Evolutionary conservation across 2,113 vertebrate species (phyloP).

Genomic region (Edolisoma coerulescens): DNA sequence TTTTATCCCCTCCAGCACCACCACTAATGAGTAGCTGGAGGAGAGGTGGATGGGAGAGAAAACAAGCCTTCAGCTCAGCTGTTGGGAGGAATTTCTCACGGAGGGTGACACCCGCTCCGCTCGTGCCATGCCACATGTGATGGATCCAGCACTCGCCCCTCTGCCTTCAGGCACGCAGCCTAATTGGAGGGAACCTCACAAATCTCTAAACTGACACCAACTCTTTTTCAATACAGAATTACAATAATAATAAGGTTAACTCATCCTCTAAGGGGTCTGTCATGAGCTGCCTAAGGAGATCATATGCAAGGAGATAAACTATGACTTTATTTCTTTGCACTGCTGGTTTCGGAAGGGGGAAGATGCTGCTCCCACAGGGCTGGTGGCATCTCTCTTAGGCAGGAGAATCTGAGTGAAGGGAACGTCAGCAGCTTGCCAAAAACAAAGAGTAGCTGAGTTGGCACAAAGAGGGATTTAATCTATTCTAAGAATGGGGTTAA

Average conservation of each 20-base stretch:
- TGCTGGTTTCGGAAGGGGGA: background rate
- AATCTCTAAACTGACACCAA: background rate
- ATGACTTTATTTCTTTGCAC: background rate
- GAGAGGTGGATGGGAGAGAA: background rate
- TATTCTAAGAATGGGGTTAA: background rate
- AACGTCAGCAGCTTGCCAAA: background rate
- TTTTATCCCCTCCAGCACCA: background rate
- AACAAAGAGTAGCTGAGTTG: conserved; percentile 5
- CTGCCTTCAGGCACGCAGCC: background rate
- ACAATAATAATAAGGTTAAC: conserved; percentile 33
- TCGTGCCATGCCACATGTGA: fast-evolving
- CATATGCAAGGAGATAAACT: background rate
- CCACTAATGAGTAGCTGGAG: background rate
- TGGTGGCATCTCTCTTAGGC: background rate
- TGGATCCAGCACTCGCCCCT: background rate
- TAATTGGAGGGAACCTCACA: conserved; percentile 15
- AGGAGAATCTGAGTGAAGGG: background rate
- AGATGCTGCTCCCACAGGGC: background rate
- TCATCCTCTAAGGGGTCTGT: conserved; percentile 4
- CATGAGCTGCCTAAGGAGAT: background rate
- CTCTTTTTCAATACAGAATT: background rate
- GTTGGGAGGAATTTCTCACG: background rate
- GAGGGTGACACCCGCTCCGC: background rate
- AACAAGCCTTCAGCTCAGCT: fast-evolving
- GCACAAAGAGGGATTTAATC: background rate